Evolutionary conservation across 2,113 vertebrate genomes (phyloP).

Genomic region (Centropus unirufus): DNA sequence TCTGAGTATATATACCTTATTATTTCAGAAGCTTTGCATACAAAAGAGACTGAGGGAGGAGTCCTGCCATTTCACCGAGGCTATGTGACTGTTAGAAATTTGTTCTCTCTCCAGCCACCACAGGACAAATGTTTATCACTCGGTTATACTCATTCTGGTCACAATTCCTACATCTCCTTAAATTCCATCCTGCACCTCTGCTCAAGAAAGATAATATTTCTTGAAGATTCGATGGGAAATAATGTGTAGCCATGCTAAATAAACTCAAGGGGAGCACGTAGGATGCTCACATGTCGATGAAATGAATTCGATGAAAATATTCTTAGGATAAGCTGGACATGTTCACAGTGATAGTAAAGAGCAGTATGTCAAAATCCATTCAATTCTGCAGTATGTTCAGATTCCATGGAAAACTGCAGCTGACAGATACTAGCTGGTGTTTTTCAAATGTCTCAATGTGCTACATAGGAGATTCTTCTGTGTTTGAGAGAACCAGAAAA

Average conservation of each 20-base stretch:
- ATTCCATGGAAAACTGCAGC: background rate
- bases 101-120: background rate
- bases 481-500: background rate
- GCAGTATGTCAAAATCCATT: background rate
- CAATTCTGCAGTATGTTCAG: background rate
- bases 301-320: background rate
- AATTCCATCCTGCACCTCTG: background rate
- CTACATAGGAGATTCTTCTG: background rate
- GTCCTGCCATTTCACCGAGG: background rate
- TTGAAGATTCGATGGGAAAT: background rate
- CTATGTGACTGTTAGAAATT: background rate
- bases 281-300: background rate
- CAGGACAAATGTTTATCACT: background rate
- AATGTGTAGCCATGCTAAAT: background rate
- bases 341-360: background rate
- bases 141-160: background rate
- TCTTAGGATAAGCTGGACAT: background rate
- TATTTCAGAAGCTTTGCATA: background rate
- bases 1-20: background rate
- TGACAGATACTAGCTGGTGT: background rate
- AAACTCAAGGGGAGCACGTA: background rate
- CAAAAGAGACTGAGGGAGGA: background rate
- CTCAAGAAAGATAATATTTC: background rate
- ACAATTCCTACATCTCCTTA: background rate
- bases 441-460: background rate